Conservation (phyloP, 2,113 vertebrate genomes). For the Peromyscus leucopus region DNA sequence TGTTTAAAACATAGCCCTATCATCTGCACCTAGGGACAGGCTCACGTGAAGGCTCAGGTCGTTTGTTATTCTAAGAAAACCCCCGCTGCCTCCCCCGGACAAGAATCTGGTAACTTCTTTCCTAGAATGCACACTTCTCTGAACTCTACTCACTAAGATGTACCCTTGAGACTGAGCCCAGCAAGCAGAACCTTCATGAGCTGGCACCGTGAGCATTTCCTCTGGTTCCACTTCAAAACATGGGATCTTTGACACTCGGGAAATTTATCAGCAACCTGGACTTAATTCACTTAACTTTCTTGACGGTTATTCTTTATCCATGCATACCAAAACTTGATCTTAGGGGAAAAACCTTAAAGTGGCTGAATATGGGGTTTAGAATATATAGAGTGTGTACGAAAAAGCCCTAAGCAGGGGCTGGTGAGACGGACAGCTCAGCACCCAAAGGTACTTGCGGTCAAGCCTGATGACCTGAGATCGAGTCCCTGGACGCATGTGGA, state of each 20-base stretch:
- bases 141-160: not conserved
- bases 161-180: not conserved
- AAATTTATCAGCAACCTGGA: slow-evolving; percentile 9
- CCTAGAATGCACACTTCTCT: not conserved
- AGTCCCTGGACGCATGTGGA: too few species aligned
- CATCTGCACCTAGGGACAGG: not conserved
- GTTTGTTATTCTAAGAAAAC: slow-evolving; percentile 24
- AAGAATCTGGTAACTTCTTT: not conserved
- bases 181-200: not conserved
- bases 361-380: slow-evolving; percentile 24
- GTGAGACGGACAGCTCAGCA: not conserved
- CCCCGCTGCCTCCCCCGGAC: not conserved
- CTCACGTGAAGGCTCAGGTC: too few species aligned
- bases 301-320: not conserved
- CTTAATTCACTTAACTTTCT: slow-evolving; percentile 34
- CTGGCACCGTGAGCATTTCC: not conserved
- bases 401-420: not conserved
- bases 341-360: not conserved
- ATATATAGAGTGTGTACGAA: not conserved
- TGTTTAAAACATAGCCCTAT: not conserved
- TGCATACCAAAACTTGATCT: slow-evolving; percentile 33
- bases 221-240: not conserved
- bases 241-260: not conserved
- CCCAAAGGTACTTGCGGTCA: not conserved
- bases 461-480: not conserved